Evolutionary conservation across 1,140 invertebrate genomes (phyloP).

Genomic region (Aporrectodea caliginosa): DNA sequence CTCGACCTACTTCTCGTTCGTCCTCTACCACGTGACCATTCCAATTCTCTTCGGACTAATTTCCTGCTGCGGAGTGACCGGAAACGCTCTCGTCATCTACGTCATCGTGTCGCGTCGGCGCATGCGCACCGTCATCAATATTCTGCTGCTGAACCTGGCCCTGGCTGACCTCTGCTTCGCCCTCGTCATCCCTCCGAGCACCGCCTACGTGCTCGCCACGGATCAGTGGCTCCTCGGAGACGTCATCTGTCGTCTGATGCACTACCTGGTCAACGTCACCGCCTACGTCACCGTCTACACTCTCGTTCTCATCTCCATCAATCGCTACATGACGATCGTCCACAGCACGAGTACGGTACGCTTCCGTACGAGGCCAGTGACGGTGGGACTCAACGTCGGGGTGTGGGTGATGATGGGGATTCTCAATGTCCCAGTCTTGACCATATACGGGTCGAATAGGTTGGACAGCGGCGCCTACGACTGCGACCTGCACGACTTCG

Average conservation of each 20-base stretch:
- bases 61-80: conserved; percentile 28
- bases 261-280: conserved; percentile 61
- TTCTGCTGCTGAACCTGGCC: conserved; percentile 11
- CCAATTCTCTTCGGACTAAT: conserved; percentile 32
- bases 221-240: not conserved
- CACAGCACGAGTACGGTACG: conserved; percentile 21
- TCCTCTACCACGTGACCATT: conserved; percentile 16
- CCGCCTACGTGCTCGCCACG: conserved; percentile 27
- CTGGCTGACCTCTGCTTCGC: conserved; percentile 62
- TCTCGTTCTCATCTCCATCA: conserved; percentile 83
- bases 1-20: not conserved
- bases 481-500: not conserved
- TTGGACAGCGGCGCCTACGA: not conserved
- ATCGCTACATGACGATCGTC: conserved; percentile 58
- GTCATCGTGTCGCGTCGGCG: conserved; percentile 5
- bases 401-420: not conserved
- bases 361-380: conserved; percentile 14
- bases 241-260: conserved; percentile 4
- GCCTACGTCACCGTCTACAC: conserved; percentile 88
- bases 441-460: not conserved
- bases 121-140: not conserved
- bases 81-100: conserved; percentile 5
- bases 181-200: conserved; percentile 25
- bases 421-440: not conserved
- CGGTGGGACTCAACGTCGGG: not conserved